Evolutionary conservation across 1,140 invertebrate species (phyloP), one percentile per base, ranked within the genome.

Genomic region (Drosophila tropicalis): DNA sequence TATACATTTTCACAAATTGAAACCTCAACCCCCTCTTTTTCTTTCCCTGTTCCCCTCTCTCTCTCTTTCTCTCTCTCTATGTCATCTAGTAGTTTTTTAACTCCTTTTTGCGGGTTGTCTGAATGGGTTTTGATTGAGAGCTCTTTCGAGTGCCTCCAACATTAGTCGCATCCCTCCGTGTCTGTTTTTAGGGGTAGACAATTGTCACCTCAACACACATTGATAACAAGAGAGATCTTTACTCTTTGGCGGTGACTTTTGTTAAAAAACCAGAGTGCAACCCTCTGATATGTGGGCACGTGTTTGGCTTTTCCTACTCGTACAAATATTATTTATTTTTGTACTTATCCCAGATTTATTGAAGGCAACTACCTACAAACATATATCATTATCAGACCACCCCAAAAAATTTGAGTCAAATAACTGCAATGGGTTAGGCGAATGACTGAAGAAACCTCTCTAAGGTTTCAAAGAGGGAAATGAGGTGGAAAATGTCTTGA

Each of bases 51-150:
- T 3, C 10, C n/a, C n/a, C 9, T 36, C 36, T 13, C 36, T 39
- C 36, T 3, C 12, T 12, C 12, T 13, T 0, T 13, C 3, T 39
- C 12, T 39, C 36, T 13, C 10, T 36, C 10, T 13, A 3, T 13
- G 12, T 10, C 29, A 29, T 29, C 29, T 39, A 12, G 36, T 13
- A 5, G 36, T 51, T 47, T 47, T 51, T 51, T 51, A 51, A 51
- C 44, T 51, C 17, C 44, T 51, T 51, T 51, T 51, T 22, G 44
- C 44, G 19, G 19, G 19, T 22, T 51, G 44, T 51, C 44, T 22
- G 44, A 72, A 72, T 72, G 65, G 67, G 61, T 76, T 29, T 76
- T 76, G 76, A 79, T 79, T 79, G 72, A 79, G 76, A 68, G 72
- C 76, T 79, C 69, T 62, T 19, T 29, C 29, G 17, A 15, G 12